Evolutionary conservation across 2,888 invertebrate genomes (phyloP).

Genomic region (Eurois occulta): DNA sequence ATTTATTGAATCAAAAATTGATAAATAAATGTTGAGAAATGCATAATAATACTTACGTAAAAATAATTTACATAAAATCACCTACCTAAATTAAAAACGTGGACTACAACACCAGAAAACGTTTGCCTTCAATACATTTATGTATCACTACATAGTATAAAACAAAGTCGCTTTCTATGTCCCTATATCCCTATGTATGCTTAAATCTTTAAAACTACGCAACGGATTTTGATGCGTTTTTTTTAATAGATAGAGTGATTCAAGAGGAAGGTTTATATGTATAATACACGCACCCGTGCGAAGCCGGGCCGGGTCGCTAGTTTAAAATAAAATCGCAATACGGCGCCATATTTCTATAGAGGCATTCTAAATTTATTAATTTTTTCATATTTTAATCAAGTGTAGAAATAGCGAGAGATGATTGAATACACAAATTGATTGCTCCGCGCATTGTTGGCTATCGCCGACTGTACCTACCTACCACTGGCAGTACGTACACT

Average conservation of each 20-base stretch:
- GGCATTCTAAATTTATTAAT: conserved; percentile 68
- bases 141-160: too few species aligned
- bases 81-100: conserved; percentile 4
- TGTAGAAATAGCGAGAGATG: conserved; percentile 70
- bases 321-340: conserved; percentile 17
- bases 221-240: too few species aligned
- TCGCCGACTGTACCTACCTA: conserved; percentile 60
- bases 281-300: too few species aligned
- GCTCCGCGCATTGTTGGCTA: conserved; percentile 77
- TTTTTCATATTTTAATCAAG: conserved; percentile 68
- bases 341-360: conserved; percentile 54
- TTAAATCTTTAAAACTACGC: too few species aligned
- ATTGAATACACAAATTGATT: conserved; percentile 84
- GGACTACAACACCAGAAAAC: neutral
- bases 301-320: too few species aligned
- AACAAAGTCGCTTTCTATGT: too few species aligned
- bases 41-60: neutral
- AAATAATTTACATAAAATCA: neutral
- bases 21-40: neutral
- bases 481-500: conserved; percentile 44
- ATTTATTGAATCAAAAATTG: neutral
- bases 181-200: too few species aligned
- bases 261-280: too few species aligned
- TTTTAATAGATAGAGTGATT: too few species aligned
- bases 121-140: neutral